Evolutionary conservation across 2,797 vertebrate genomes (phyloP).

Genomic region (Aselliscus stoliczkanus): DNA sequence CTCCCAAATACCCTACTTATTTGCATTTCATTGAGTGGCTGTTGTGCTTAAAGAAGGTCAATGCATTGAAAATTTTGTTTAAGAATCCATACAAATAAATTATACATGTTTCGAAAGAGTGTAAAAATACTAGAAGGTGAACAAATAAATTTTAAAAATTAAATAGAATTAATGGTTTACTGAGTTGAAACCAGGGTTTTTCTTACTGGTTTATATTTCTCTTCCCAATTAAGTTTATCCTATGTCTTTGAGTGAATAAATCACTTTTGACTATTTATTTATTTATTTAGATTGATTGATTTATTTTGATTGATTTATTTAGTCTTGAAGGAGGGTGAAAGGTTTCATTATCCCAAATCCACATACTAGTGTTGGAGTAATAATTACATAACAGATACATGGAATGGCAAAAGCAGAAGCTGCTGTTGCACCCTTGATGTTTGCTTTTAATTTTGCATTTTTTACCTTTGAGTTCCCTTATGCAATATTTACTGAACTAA

Average conservation of each 20-base stretch:
- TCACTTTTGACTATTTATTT: neutral
- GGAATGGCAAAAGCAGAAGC: neutral
- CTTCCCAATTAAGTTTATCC: neutral
- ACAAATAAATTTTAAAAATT: neutral
- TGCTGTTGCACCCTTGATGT: neutral
- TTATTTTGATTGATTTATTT: too few relatives aligned
- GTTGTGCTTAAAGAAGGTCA: neutral
- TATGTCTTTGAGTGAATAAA: neutral
- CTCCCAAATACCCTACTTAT: neutral
- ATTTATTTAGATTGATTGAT: too few relatives aligned
- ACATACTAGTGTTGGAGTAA: neutral
- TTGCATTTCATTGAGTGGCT: neutral
- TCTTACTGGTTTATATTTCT: neutral
- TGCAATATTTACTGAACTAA: neutral
- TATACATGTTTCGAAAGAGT: neutral
- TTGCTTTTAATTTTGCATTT: neutral
- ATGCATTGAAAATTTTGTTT: neutral
- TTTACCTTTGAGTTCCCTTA: neutral
- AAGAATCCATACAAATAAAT: neutral
- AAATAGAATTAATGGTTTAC: neutral
- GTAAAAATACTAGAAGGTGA: neutral
- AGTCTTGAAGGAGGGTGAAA: neutral
- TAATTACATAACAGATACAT: neutral
- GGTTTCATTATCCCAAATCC: neutral
- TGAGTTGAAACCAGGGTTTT: neutral